phyloP scores from a whole-genome alignment of 2,113 vertebrate species.

The Bambusicola thoracicus region DNA sequence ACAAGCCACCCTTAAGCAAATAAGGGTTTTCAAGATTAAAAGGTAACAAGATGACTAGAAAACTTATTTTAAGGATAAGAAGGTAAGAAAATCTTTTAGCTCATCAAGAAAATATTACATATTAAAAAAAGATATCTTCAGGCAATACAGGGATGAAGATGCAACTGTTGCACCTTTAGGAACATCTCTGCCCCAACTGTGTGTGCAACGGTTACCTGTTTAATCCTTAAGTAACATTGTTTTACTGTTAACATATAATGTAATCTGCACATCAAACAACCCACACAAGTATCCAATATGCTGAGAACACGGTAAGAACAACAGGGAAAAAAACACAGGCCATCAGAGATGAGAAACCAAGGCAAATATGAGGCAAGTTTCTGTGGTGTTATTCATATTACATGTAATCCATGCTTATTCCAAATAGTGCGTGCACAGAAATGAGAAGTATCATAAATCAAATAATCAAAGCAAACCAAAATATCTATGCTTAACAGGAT shows the following conservation, averaged over 20 bases:
- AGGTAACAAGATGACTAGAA: background rate
- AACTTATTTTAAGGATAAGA: background rate
- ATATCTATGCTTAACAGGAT: background rate
- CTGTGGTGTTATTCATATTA: background rate
- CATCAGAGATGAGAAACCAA: background rate
- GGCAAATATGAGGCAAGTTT: background rate
- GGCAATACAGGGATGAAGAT: background rate
- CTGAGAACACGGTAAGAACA: background rate
- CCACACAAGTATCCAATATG: background rate
- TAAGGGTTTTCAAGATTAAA: background rate
- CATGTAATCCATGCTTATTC: background rate
- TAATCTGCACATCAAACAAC: background rate
- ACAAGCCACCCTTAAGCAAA: accelerated
- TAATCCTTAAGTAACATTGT: background rate
- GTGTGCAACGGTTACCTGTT: background rate
- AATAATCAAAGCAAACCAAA: background rate
- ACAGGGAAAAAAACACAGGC: background rate
- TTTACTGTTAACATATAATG: background rate
- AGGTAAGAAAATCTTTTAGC: background rate
- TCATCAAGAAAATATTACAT: no score
- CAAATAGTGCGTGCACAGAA: background rate
- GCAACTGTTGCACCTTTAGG: background rate
- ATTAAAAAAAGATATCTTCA: background rate
- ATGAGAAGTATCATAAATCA: background rate
- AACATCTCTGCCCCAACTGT: background rate